Conservation (phyloP, 2,113 vertebrate species). For the Phyllopteryx taeniolatus region DNA sequence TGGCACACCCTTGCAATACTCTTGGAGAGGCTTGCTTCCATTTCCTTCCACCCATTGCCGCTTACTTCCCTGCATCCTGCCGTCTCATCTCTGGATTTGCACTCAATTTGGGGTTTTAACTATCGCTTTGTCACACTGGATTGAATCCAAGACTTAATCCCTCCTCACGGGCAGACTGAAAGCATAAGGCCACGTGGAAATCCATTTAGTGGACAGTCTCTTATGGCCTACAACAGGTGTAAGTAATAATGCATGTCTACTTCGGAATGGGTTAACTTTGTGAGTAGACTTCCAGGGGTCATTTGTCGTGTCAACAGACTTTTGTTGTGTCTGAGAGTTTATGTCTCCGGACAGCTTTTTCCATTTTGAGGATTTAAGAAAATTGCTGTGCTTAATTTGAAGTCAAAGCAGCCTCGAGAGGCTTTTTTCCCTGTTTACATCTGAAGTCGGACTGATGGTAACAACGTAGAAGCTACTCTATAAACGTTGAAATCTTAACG, state of each 20-base stretch:
- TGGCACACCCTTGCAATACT: constrained; percentile 41
- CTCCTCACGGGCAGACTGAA: constrained; percentile 32
- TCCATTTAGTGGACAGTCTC: constrained; percentile 55
- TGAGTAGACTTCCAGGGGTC: constrained; percentile 20
- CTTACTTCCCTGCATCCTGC: not conserved
- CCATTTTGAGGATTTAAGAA: not conserved
- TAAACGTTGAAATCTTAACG: constrained; percentile 5
- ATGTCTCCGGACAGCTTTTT: constrained; percentile 5
- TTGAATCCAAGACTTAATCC: constrained; percentile 40
- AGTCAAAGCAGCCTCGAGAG: not conserved
- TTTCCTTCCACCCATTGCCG: constrained; percentile 16
- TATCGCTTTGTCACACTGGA: constrained; percentile 35
- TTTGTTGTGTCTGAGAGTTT: constrained; percentile 28
- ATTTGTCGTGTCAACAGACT: constrained; percentile 38
- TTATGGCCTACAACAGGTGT: constrained; percentile 64
- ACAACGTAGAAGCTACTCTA: not conserved
- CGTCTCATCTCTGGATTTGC: constrained; percentile 9
- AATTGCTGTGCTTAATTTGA: not conserved
- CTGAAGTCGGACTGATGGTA: constrained; percentile 7
- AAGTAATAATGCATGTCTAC: constrained; percentile 40
- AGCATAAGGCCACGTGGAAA: constrained; percentile 27
- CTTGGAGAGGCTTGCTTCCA: constrained; percentile 9
- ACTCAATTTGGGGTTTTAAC: constrained; percentile 18
- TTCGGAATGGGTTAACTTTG: constrained; percentile 28
- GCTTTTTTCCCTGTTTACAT: constrained; percentile 23